Evolutionary conservation across 2,113 vertebrate genomes (phyloP).

Genomic region (Camelus bactrianus): DNA sequence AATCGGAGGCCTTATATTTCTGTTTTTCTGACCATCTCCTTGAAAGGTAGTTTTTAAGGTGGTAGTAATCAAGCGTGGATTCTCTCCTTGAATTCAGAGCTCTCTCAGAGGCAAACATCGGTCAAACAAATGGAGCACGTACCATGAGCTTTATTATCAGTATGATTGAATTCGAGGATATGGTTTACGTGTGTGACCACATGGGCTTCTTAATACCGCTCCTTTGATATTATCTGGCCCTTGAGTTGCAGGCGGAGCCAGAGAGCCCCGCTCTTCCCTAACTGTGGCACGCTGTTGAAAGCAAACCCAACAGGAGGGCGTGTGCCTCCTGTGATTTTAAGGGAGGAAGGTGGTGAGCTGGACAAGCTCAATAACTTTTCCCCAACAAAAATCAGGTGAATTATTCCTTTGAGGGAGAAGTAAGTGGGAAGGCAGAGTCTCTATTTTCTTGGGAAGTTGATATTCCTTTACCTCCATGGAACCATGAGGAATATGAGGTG

Average conservation of each 20-base stretch:
- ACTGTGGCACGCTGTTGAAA: not conserved
- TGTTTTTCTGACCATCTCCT: not conserved
- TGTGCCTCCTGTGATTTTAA: not conserved
- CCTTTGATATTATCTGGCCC: not conserved
- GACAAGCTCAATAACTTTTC: not conserved
- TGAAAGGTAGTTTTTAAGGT: not conserved
- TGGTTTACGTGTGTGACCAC: not conserved
- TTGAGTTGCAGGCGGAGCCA: not conserved
- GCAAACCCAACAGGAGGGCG: not conserved
- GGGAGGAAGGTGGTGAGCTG: not conserved
- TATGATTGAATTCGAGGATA: not conserved
- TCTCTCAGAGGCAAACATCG: not conserved
- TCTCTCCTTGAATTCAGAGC: not conserved
- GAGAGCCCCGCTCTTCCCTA: not conserved
- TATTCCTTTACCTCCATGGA: not conserved
- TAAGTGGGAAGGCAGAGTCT: not conserved
- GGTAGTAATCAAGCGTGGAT: not conserved
- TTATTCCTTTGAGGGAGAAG: not conserved
- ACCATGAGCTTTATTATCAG: not conserved
- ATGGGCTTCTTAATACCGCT: not conserved
- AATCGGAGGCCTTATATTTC: not conserved
- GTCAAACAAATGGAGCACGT: not conserved
- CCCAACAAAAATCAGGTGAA: not conserved
- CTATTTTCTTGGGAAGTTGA: not conserved
- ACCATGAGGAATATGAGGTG: not conserved